Evolutionary conservation across 1,140 invertebrate species (phyloP).

Genomic region (Leptinotarsa undecemlineata): DNA sequence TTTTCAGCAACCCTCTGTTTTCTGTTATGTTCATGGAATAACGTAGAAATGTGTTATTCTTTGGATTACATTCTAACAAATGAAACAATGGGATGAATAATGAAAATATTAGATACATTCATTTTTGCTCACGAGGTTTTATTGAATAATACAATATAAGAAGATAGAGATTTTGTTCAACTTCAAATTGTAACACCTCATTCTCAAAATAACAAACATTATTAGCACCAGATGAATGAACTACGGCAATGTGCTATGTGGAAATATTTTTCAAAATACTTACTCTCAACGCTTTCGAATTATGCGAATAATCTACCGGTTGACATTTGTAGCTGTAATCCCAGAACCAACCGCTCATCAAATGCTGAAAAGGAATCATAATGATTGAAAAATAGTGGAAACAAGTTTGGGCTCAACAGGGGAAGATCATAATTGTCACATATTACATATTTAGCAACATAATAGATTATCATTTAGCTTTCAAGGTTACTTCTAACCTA

Average conservation of each 20-base stretch:
- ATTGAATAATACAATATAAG: not conserved
- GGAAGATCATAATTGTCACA: no score
- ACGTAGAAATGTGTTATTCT: no score
- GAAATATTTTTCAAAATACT: conserved; percentile 54
- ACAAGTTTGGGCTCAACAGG: no score
- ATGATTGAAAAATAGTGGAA: no score
- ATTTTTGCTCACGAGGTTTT: not conserved
- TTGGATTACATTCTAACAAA: no score
- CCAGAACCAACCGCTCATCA: conserved; percentile 83
- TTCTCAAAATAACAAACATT: not conserved
- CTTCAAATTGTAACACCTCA: conserved; percentile 2
- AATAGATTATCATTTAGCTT: no score
- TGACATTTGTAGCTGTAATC: conserved; percentile 92
- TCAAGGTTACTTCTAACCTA: no score
- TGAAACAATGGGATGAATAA: no score
- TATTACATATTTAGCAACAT: no score
- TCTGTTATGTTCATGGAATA: no score
- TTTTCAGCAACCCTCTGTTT: no score
- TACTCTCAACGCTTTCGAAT: conserved; percentile 79
- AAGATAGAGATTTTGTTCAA: not conserved
- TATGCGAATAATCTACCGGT: conserved; percentile 87
- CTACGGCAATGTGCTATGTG: not conserved
- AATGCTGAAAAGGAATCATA: conserved; percentile 65
- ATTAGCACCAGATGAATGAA: not conserved
- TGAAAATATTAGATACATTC: no score